Evolutionary conservation across 2,797 vertebrate species (phyloP).

Genomic region (Avahi laniger): DNA sequence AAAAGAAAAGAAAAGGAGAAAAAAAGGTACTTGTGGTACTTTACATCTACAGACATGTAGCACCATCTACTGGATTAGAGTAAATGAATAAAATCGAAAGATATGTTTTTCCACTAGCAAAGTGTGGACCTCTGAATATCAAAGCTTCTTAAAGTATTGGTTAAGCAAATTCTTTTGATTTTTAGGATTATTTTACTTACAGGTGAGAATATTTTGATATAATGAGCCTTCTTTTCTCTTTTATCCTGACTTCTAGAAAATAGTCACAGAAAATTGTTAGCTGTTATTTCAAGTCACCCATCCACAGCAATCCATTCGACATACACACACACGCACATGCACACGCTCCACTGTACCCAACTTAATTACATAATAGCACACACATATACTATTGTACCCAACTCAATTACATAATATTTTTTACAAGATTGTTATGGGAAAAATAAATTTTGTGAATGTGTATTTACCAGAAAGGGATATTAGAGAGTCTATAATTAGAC

Average conservation of each 20-base stretch:
- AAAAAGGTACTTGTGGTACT: neutral
- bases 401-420: neutral
- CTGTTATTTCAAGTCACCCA: conserved; percentile 26
- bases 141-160: neutral
- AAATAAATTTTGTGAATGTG: conserved; percentile 25
- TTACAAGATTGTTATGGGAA: neutral
- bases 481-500: neutral
- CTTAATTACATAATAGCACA: neutral
- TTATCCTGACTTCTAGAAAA: neutral
- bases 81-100: conserved; percentile 38
- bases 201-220: neutral
- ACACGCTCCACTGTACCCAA: neutral
- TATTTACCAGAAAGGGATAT: neutral
- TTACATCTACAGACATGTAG: conserved; percentile 83
- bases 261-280: neutral
- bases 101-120: neutral
- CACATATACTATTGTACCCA: neutral
- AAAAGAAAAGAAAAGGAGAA: neutral
- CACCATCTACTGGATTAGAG: conserved; percentile 87
- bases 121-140: neutral
- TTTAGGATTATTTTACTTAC: neutral
- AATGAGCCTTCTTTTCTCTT: neutral
- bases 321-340: neutral
- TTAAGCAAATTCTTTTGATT: conserved; percentile 17
- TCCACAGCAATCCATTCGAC: neutral